Base-by-base conservation (phyloP, 2,888 invertebrate species). In the Platerodrilus igneus region DNA sequence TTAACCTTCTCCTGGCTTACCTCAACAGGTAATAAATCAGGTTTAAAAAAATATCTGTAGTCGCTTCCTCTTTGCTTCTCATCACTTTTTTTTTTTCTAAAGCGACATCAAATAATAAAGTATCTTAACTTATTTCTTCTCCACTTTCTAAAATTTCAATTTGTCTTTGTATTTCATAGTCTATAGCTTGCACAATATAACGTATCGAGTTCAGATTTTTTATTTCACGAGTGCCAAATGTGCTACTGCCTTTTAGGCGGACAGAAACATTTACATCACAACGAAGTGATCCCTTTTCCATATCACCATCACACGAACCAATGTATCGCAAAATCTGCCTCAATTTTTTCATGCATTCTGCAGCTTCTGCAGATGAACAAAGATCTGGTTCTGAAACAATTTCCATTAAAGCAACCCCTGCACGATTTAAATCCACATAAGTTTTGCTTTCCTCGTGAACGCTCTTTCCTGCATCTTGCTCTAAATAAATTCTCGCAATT, bases 211-310 rank as follows among this genome's bases (percentile, higher is more conserved):
- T 31, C 4, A 31, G 8, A 10, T 31, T 31, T 22, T 31, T 31
- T 10, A 31, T 31, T 10, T 31, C 31, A 10, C 21, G 8, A 5
- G 31, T 31, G 10, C 31, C 31, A 31, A 31, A 22, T 5, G 31
- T n/a, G 14, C 5, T 29, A 5, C 14, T 13, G 5, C 31, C 31
- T 4, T 31, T 26, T 22, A n/a, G 31, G 7, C 31, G 20, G 20
- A 31, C 31, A 23, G 31, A 31, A 10, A 31, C 21, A 13, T 31
- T 31, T 6, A 20, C 31, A 31, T 31, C 31, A 31, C 31, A 31
- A 26, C 31, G 25, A 8, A 31, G 8, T 23, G 31, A 31, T 23
- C 31, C 31, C 17, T 26, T 22, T 31, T 31, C 31, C 31, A 31
- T 31, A 26, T 31, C 21, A 5, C 31, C 31, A 31, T 31, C 31